Base-by-base conservation (phyloP, 1,140 invertebrate species). In the Triops longicaudatus region DNA sequence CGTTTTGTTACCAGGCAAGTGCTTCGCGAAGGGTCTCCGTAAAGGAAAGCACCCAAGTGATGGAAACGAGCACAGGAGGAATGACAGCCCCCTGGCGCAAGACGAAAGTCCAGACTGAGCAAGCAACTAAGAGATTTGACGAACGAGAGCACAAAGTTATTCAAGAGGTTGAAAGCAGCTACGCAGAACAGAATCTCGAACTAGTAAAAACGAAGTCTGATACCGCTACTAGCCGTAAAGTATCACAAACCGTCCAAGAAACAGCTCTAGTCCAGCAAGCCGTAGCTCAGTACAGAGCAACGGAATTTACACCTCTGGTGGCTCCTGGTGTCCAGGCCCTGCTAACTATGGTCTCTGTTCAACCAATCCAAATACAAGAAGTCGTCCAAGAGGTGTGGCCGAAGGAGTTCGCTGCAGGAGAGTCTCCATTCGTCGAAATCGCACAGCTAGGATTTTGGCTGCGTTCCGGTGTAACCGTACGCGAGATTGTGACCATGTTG, bases 401-500 rank as follows among this genome's bases (percentile, higher is more conserved):
- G 0, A 90, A 89, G 80, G 91, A 93, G 81, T 94, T 94, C 84
- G 92, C 91, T 0, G 88, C 89, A 14, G 92, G 91, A 22, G 90
- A 93, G 84, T 87, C 87, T 28, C 91, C 92, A 1, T 84, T 94
- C 72, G 83, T 90, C 76, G 93, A 95, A 86, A 84, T 95, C 42
- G 92, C 92, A 1, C 91, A 91, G 72, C 92, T 95, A 78, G 91
- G 91, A 28, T 90, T 91, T 80, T 85, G 94, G 78, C 83, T 93
- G 27, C 87, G 89, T 71, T 89, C 90, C 80, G 93, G 93, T 74
- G 87, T 93, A 26, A 88, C 89, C 10, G 89, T 90, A 12, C 89
- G 89, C 81, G 89, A 94, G 84, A 92, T 95, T 44, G 91, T 90
- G 77, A 89, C 90, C 77, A 42, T 75, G 17, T 37, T 42, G 1